A percentile compares a stretch with the other conserved stretches of the same genome.
Conservation (phyloP, 1,140 invertebrate genomes). For the Acyrthosiphon pisum region DNA sequence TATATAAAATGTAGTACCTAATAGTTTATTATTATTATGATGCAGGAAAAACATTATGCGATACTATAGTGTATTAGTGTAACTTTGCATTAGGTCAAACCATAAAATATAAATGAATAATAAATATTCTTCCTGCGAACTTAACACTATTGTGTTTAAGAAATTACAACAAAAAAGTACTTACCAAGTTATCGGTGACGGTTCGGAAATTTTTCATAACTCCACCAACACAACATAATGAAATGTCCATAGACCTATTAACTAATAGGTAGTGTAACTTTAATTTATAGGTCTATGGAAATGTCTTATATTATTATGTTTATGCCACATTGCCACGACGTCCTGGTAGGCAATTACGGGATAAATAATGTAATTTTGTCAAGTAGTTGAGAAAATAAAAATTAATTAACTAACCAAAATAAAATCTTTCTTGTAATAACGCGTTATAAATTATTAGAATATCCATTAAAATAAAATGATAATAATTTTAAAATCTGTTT, state of each 20-base stretch:
- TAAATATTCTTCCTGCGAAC: too few relatives aligned
- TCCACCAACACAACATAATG: background rate
- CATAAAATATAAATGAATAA: too few relatives aligned
- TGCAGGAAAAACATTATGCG: too few relatives aligned
- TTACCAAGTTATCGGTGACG: background rate
- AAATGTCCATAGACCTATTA: too few relatives aligned
- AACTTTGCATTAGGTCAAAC: too few relatives aligned
- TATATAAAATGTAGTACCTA: background rate
- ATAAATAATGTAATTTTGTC: background rate
- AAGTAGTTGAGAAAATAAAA: background rate
- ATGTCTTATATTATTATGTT: background rate
- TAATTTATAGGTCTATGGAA: too few relatives aligned
- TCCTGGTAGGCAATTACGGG: too few relatives aligned
- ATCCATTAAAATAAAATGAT: background rate
- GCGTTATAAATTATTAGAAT: background rate
- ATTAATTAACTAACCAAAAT: background rate
- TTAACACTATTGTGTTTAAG: too few relatives aligned
- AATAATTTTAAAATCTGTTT: background rate
- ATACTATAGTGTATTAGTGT: too few relatives aligned
- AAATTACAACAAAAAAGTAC: background rate
- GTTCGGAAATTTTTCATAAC: background rate
- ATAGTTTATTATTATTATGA: background rate
- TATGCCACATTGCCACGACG: background rate
- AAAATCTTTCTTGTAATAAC: background rate
- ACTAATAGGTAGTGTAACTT: too few relatives aligned